Evolutionary conservation across 2,888 invertebrate species (phyloP), one percentile per base, ranked within the genome.

Genomic region (Pammene fasciana): DNA sequence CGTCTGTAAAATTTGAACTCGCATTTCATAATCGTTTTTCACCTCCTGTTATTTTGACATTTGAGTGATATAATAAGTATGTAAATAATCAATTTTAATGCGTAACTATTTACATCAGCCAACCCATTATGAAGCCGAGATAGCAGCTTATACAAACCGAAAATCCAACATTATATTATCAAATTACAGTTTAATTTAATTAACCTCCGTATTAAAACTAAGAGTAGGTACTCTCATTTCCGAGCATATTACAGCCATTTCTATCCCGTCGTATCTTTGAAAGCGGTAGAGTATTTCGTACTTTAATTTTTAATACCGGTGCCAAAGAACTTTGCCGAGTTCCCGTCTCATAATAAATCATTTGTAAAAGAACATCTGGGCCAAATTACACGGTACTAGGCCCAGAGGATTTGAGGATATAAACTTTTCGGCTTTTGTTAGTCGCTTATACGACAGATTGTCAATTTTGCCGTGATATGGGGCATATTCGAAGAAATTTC

Each of bases 321-420:
- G 45, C 56, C 52, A 46, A 45, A 60, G 61, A 61, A 54, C 46
- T 67, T 61, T 26, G 36, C 43, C n/a, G 48, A 54, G 36, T 67
- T 67, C 61, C 36, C 41, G 18, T 55, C 61, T 48, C 46, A 56
- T 65, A 56, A 67, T 67, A 67, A 67, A 67, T 67, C 67, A 48
- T 56, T 34, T 60, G 60, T 41, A 10, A 61, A 67, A 55, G 61
- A 67, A 62, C 61, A 67, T 67, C 67, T 67, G 67, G 59, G 50
- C 57, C 18, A 18, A 56, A 67, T 54, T 67, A 60, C 60, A 55
- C 60, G 46, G 18, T 41, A 62, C 38, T 67, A 56, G 48, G 16
- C 68, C 43, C 43, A 7, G 62, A 62, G 50, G 34, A 10, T 62
- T 56, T 57, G 41, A 13, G 18, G 36, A 16, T 65, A 34, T 46